Evolutionary conservation across 2,888 invertebrate genomes (phyloP), one percentile per base, ranked within the genome.

Genomic region (Xestobium rufovillosum): DNA sequence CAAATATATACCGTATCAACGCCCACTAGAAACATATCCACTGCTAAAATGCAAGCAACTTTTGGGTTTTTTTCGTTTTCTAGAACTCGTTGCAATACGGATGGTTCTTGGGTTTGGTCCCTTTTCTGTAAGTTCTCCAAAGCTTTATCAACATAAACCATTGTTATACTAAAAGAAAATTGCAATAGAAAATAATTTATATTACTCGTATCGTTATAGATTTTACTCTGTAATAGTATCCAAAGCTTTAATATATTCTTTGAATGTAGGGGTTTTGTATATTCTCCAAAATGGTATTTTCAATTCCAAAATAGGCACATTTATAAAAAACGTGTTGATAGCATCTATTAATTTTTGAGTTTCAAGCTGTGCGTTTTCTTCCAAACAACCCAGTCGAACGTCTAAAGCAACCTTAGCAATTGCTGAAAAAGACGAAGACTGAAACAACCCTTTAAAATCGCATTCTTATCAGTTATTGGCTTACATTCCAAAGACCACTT

Each of bases 401-500:
- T 80, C 80, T 14, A 81, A 52, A 2, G 80, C 79, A 46, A 81
- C 76, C 23, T 75, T 64, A 3, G 79, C 77, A 28, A 81, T 71
- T 3, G 80, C 80, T 80, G 59, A 10, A 64, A 47, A 19, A 35
- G 17, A 40, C 29, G 12, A 12, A 28, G 9, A 28, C n/a, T n/a
- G n/a, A n/a, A n/a, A n/a, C n/a, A n/a, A n/a, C 11, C 26, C n/a
- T 3, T 10, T 10, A 25, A 25, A 25, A 3, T n/a, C 3, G 26
- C n/a, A n/a, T n/a, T n/a, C n/a, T n/a, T n/a, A 3, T 19, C 23
- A 19, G 6, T n/a, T 6, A 8, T 19, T 9, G 36, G 70, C 76
- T 75, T 64, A 80, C 86, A 83, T 69, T 86, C 85, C 29, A 86
- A 63, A 2, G 83, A 80, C 86, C 86, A 86, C 59, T 83, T 82